Evolutionary conservation across 1,140 invertebrate genomes (phyloP).

Genomic region (Druon quercuslanigerum): DNA sequence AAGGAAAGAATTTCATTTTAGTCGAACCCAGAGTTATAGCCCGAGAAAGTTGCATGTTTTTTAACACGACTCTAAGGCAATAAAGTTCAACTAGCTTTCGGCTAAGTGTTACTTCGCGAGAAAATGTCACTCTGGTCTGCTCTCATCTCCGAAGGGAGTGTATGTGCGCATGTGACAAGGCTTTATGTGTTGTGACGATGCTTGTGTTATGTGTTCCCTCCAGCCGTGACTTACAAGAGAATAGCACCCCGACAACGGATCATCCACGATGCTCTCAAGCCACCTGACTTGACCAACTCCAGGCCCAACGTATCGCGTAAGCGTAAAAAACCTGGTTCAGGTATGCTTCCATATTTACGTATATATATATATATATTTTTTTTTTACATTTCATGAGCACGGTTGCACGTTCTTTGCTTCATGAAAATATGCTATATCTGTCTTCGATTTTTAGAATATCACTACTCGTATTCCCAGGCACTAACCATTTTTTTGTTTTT

Average conservation of each 20-base stretch:
- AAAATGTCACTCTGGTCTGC: constrained; percentile 21
- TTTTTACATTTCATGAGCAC: constrained; percentile 35
- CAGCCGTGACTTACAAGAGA: constrained; percentile 75
- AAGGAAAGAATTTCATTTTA: constrained; percentile 28
- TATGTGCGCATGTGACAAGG: constrained; percentile 49
- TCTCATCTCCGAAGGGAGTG: neutral
- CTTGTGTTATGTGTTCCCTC: constrained; percentile 62
- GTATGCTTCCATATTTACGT: constrained; percentile 70
- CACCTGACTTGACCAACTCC: constrained; percentile 48
- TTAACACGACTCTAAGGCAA: constrained; percentile 8
- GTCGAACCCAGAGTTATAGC: neutral
- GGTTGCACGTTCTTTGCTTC: constrained; percentile 35
- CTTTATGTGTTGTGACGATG: constrained; percentile 57
- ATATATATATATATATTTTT: constrained; percentile 30
- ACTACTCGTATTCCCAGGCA: too few species aligned
- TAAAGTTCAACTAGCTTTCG: constrained; percentile 28
- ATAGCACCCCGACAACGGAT: constrained; percentile 69
- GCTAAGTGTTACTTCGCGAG: constrained; percentile 27
- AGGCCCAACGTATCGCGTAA: constrained; percentile 78
- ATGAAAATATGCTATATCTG: constrained; percentile 17
- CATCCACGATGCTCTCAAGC: constrained; percentile 56
- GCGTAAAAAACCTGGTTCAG: constrained; percentile 84
- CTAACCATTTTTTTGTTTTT: too few species aligned
- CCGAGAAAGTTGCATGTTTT: neutral
- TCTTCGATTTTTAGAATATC: neutral